Evolutionary conservation across 2,113 vertebrate species (phyloP), one percentile per base, ranked within the genome.

Genomic region (Erpornis zantholeuca): DNA sequence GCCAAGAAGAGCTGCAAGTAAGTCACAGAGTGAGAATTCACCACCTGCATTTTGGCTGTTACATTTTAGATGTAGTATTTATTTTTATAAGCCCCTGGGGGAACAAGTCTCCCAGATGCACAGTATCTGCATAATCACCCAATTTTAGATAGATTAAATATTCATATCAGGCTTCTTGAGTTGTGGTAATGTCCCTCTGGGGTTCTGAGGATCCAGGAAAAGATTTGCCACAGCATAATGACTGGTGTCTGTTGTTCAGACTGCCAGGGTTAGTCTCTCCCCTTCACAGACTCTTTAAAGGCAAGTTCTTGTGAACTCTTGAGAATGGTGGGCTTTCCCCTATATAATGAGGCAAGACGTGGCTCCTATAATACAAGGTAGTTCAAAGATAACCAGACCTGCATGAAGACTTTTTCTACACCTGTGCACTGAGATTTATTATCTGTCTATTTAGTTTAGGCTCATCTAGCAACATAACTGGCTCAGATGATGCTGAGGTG

Each of bases 121-220:
- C 77, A 83, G 63, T 94, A 96, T 91, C 94, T 97, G 95, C 91
- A 97, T 97, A 97, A 97, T 96, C 96, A 96, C 82, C 96, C 94
- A 96, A 95, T 94, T 93, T 96, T 96, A 95, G 89, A 90, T 71
- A 97, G 85, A 97, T 96, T 97, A 97, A 96, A 95, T 96, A 97
- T 96, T 96, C 95, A 85, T 92, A 94, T 94, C 90, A 73, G 87
- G 65, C 61, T 96, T 95, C 88, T 94, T 91, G 94, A 90, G 44
- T 72, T 90, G 96, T 84, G 70, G 57, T 96, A 89, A 95, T 77
- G 59, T 57, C 63, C 91, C 95, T 95, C 92, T 94, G 59, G 89
- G 68, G 71, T 91, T 96, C 88, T 78, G 53, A 88, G 90, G 47
- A 82, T 95, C 66, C 35, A 87, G 88, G 69, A 90, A 89, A 84